phyloP scores from a whole-genome alignment of 2,888 invertebrate species.

The Pardosa pseudoannulata region DNA sequence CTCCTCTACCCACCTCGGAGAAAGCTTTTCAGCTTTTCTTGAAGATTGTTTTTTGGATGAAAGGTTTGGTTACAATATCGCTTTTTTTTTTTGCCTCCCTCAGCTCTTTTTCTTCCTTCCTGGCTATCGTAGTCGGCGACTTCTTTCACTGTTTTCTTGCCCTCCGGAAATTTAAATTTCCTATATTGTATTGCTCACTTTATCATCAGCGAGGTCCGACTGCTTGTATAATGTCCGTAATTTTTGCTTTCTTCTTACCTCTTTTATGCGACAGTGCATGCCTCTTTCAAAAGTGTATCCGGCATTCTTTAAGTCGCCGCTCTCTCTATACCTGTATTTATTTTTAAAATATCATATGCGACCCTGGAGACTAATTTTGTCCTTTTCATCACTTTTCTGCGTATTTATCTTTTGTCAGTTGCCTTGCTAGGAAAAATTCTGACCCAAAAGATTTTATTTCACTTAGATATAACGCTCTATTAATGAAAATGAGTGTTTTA shows the following conservation, averaged over 20 bases:
- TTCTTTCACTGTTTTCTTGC: background rate
- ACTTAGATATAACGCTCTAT: no score
- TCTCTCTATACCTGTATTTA: background rate
- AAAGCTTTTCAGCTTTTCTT: background rate
- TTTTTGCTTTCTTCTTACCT: no score
- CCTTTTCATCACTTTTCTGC: no score
- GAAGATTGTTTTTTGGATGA: conserved; percentile 4
- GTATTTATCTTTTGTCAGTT: no score
- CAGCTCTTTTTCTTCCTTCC: background rate
- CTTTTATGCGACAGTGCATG: background rate
- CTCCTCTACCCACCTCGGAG: conserved; percentile 1
- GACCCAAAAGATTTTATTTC: no score
- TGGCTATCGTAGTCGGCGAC: no score
- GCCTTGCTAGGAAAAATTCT: no score
- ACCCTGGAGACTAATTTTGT: no score
- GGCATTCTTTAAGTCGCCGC: background rate
- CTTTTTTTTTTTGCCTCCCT: background rate
- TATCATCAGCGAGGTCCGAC: background rate
- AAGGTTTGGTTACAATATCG: background rate
- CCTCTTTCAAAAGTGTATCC: background rate
- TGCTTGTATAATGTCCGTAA: no score
- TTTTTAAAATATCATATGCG: no score
- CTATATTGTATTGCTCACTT: background rate
- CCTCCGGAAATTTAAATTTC: background rate
- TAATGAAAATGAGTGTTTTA: no score